Evolutionary conservation across 2,113 vertebrate species (phyloP).

Genomic region (Dipodomys stephensi): DNA sequence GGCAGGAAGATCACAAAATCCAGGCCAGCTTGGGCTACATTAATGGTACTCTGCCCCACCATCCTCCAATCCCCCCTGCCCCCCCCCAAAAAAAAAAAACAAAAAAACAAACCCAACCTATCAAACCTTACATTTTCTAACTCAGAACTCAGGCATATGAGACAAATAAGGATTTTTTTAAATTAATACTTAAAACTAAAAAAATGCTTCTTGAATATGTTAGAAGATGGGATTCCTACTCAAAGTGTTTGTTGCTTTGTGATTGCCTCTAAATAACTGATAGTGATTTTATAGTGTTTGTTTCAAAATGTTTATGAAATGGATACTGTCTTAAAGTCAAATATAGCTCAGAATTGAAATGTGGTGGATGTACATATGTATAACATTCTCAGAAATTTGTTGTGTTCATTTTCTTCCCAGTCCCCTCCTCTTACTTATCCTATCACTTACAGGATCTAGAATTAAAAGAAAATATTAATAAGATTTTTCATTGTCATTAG

Average conservation of each 20-base stretch:
- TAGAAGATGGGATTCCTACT: constrained; percentile 30
- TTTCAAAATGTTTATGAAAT: constrained; percentile 51
- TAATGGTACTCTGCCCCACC: background rate
- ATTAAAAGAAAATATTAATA: constrained; percentile 40
- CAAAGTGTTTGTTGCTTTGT: background rate
- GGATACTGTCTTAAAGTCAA: constrained; percentile 49
- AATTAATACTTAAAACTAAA: background rate
- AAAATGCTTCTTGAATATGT: constrained; percentile 2
- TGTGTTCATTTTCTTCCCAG: constrained; percentile 9
- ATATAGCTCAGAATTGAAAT: constrained; percentile 53
- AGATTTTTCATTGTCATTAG: constrained; percentile 29
- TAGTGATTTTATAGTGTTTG: background rate
- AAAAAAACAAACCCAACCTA: background rate
- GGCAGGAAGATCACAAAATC: background rate
- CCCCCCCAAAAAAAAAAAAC: background rate
- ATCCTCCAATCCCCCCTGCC: too few species aligned
- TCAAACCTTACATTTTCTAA: background rate
- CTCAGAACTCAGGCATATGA: background rate
- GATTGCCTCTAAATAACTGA: constrained; percentile 19
- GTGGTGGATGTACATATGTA: constrained; percentile 1
- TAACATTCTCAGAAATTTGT: constrained; percentile 1
- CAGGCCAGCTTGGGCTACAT: background rate
- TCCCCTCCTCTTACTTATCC: background rate
- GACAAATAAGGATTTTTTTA: background rate
- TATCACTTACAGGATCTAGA: constrained; percentile 24